phyloP scores from a whole-genome alignment of 92 coral and sea anemone genomes.

The Isaurus tuberculatus region DNA sequence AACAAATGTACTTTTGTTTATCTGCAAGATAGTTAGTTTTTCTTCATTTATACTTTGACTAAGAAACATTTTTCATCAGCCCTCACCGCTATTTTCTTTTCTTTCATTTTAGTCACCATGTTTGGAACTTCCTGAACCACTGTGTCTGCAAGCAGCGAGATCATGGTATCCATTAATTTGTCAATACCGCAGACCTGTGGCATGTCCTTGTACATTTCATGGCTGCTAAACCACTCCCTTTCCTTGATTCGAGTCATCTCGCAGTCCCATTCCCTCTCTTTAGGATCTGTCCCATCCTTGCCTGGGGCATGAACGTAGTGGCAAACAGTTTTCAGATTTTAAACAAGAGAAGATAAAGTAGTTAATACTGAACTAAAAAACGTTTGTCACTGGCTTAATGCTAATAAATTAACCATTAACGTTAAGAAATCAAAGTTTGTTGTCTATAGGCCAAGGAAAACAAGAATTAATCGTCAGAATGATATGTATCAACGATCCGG shows the following conservation, averaged over 20 bases:
- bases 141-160: conserved; percentile 72
- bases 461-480: no score
- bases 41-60: neutral
- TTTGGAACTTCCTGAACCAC: conserved; percentile 75
- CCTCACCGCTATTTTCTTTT: conserved; percentile 49
- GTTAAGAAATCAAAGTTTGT: no score
- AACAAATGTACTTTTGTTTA: no score
- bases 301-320: conserved; percentile 57
- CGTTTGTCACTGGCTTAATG: no score
- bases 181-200: conserved; percentile 75
- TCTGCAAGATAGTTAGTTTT: neutral
- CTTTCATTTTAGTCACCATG: conserved; percentile 66
- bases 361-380: no score
- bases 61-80: neutral
- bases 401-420: no score
- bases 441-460: no score
- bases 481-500: no score
- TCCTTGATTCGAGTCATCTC: conserved; percentile 70
- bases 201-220: conserved; percentile 67
- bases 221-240: conserved; percentile 70
- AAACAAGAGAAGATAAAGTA: no score
- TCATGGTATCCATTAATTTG: conserved; percentile 78
- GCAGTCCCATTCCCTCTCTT: conserved; percentile 83
- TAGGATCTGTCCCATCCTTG: conserved; percentile 77
- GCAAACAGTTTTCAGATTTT: neutral